Conservation (phyloP, 2,113 vertebrate genomes). For the Callospermophilus lateralis region DNA sequence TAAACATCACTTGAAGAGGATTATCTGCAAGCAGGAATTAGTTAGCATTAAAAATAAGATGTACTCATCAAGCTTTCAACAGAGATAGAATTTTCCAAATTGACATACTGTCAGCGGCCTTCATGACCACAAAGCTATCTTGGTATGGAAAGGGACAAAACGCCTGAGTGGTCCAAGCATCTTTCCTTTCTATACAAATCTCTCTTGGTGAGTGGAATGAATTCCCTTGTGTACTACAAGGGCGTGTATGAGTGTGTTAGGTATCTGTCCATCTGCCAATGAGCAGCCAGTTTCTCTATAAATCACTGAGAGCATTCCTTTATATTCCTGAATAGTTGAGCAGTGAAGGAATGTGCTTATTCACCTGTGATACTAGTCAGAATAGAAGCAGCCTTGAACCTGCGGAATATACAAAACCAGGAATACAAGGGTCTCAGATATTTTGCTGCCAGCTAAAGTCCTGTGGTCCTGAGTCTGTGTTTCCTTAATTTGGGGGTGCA, state of each 20-base stretch:
- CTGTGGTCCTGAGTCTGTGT: neutral
- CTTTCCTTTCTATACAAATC: constrained; percentile 23
- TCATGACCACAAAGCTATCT: neutral
- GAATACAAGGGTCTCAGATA: neutral
- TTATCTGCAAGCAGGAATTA: constrained; percentile 76
- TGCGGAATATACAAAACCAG: neutral
- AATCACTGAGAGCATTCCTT: neutral
- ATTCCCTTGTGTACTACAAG: neutral
- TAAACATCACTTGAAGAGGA: constrained; percentile 71
- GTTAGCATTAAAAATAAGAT: constrained; percentile 77
- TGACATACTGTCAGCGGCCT: constrained; percentile 55
- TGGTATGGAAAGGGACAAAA: neutral
- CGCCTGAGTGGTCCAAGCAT: neutral
- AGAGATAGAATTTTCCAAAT: constrained; percentile 53
- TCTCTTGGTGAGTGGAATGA: constrained; percentile 52
- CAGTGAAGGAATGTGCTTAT: neutral
- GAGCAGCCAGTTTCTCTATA: neutral
- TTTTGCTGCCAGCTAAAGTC: neutral
- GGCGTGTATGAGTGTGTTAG: neutral
- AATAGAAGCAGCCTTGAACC: neutral
- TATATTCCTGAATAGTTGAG: constrained; percentile 38
- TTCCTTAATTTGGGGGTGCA: neutral
- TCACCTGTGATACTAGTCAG: neutral
- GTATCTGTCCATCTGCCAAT: neutral
- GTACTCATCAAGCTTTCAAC: constrained; percentile 71